Conservation (phyloP, 2,888 invertebrate species). For the Punctoribates punctum region DNA sequence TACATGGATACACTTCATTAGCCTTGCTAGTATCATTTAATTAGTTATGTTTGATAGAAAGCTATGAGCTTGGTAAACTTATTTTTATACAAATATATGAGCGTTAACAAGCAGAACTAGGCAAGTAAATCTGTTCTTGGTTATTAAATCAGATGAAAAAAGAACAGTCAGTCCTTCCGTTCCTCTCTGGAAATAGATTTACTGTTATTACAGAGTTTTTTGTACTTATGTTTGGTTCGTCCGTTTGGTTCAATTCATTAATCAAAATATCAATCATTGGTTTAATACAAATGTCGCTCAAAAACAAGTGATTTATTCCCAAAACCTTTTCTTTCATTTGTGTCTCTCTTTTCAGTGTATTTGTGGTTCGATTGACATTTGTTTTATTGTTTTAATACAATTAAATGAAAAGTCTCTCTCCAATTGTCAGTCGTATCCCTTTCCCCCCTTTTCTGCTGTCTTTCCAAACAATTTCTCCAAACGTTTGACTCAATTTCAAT, state of each 20-base stretch:
- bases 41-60: too few species aligned
- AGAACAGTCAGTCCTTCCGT: too few species aligned
- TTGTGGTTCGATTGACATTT: slow-evolving; percentile 13
- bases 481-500: background rate
- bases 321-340: background rate
- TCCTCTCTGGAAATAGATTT: background rate
- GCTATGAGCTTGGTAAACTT: too few species aligned
- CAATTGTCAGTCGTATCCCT: background rate
- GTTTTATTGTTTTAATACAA: slow-evolving; percentile 22
- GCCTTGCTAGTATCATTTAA: too few species aligned
- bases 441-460: background rate
- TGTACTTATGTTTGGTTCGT: background rate
- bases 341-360: background rate
- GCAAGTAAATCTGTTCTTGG: too few species aligned
- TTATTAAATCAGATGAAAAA: too few species aligned
- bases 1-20: too few species aligned
- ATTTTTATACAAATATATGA: too few species aligned
- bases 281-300: background rate
- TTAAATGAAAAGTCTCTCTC: background rate
- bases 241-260: background rate
- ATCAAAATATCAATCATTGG: background rate
- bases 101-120: too few species aligned
- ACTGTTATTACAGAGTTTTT: background rate
- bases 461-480: background rate
- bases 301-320: background rate